phyloP scores from a whole-genome alignment of 2,113 vertebrate genomes.

The Rhegmatorhina hoffmannsi region DNA sequence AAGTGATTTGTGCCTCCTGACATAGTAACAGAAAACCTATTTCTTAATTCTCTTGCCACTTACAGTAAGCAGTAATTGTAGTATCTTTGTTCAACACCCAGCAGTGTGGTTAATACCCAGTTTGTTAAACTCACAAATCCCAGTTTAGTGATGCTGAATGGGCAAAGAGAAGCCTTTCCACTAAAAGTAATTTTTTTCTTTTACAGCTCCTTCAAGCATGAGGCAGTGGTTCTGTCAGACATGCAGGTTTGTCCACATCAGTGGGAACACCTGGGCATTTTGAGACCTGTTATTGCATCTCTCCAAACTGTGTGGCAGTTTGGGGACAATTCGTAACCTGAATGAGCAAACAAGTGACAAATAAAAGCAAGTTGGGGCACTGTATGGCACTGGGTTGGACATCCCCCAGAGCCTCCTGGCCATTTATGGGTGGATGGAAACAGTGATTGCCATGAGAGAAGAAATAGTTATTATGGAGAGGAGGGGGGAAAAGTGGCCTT shows the following conservation, averaged over 20 bases:
- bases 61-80: neutral
- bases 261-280: neutral
- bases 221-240: neutral
- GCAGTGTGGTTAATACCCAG: neutral
- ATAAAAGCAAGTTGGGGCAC: neutral
- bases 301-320: neutral
- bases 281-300: neutral
- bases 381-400: neutral
- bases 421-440: neutral
- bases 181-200: neutral
- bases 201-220: neutral
- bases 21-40: neutral
- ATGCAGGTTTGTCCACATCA: accelerated
- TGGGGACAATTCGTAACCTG: neutral
- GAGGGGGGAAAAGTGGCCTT: neutral
- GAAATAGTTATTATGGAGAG: neutral
- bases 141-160: neutral
- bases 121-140: neutral
- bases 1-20: neutral
- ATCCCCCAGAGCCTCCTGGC: neutral
- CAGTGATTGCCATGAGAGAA: neutral
- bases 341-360: accelerated
- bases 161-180: neutral
- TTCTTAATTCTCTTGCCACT: neutral
- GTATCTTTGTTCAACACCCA: neutral